Conservation (phyloP, 2,113 vertebrate genomes). For the Acrocephalus arundinaceus region DNA sequence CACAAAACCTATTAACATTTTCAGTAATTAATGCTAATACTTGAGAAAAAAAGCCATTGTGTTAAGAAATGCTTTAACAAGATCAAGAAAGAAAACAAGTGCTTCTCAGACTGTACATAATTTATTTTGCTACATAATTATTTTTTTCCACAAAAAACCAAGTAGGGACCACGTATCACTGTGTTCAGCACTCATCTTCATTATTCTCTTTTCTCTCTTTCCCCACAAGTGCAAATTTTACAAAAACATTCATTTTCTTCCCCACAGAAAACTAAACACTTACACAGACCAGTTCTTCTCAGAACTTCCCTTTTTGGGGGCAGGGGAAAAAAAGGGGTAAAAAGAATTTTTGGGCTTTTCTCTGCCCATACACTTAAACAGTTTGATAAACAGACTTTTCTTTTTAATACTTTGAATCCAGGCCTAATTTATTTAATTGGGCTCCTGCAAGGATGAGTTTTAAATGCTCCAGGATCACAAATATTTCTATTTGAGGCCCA, state of each 20-base stretch:
- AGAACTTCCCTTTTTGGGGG: not conserved
- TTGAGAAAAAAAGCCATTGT: slow-evolving; percentile 57
- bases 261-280: not conserved
- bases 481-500: not conserved
- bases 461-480: not conserved
- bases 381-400: not conserved
- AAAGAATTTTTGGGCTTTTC: not conserved
- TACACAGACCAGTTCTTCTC: not conserved
- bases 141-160: not conserved
- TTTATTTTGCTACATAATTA: slow-evolving; percentile 4
- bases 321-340: accelerated
- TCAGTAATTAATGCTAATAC: slow-evolving; percentile 69
- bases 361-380: not conserved
- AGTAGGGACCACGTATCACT: not conserved
- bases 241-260: not conserved
- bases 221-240: not conserved
- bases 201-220: not conserved
- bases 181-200: not conserved
- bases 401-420: not conserved
- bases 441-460: not conserved
- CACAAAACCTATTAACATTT: slow-evolving; percentile 57
- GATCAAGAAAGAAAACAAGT: slow-evolving; percentile 56
- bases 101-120: slow-evolving; percentile 38
- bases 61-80: slow-evolving; percentile 67
- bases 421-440: not conserved